Base-by-base conservation (phyloP, 2,797 vertebrate species). In the Catamblyrhynchus diadema region DNA sequence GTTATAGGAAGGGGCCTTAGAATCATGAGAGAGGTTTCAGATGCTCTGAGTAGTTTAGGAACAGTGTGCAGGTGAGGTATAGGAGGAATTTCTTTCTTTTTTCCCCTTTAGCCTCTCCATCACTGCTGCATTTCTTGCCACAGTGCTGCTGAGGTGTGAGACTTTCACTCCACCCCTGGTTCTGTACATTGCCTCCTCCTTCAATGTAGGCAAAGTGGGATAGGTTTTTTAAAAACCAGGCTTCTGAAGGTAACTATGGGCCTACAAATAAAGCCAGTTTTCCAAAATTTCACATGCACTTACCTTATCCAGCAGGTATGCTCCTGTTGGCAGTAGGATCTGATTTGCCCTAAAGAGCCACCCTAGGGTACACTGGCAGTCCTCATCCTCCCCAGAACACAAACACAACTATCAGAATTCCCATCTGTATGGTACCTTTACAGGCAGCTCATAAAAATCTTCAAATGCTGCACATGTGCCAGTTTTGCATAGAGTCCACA, bases 401-500 rank as follows among this genome's bases (percentile, higher is more conserved):
- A 69, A 72, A 23, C 21, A 54, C 6, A 4, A 11, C 32, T 72
- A 18, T 33, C 50, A 72, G n/a, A 37, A 6, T 54, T 79, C 6
- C 35, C 3, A 37, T 41, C 41, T 85, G 3, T n/a, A 27, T 32
- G 9, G 27, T 23, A 44, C 18, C 4, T 9, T 59, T 59, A 53
- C 44, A 88, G 37, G 22, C 5, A 41, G 4, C 3, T 64, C 48
- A 65, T 25, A n/a, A 86, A 67, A 67, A 65, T 11, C 4, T 20
- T 44, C 41, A 62, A 21, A 22, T 3, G 1, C 35, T 66, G 37
- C 35, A 35, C 27, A 42, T 0, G 0, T 21, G 14, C 13, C 54
- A 15, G 14, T 2, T 59, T 82, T 67, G n/a, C 45, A 39, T 5
- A 42, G 28, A 28, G 19, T 64, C 35, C 27, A 30, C 32, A 51